Percentiles rank a stretch among this genome's conserved stretches.
Evolutionary conservation across 2,797 vertebrate genomes (phyloP).

Genomic region (Martes flavigula): DNA sequence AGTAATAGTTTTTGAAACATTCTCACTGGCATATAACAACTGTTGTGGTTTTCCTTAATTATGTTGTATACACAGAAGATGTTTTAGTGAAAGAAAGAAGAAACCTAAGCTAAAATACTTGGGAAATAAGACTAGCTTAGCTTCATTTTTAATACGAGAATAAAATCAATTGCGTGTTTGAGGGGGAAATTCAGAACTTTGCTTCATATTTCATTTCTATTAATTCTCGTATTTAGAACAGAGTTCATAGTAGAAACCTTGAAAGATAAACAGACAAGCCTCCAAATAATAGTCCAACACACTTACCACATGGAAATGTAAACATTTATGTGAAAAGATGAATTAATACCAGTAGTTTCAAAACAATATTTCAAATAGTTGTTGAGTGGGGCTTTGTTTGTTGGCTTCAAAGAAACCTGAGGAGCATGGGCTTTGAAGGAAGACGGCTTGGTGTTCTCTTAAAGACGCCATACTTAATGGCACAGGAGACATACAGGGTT

Average conservation of each 20-base stretch:
- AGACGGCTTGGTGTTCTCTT: not conserved
- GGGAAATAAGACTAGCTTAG: not conserved
- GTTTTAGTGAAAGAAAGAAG: slow-evolving; percentile 32
- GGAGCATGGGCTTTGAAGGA: not conserved
- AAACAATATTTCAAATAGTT: not conserved
- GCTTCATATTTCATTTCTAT: not conserved
- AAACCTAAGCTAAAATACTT: slow-evolving; percentile 33
- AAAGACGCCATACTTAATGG: not conserved
- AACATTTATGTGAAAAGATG: not conserved
- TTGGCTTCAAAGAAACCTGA: not conserved
- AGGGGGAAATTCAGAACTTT: not conserved
- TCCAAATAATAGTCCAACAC: not conserved
- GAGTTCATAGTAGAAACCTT: not conserved
- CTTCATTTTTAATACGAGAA: slow-evolving; percentile 3
- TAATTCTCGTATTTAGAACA: not conserved
- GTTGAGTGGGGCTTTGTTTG: not conserved
- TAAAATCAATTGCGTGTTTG: not conserved
- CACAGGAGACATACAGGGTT: not conserved
- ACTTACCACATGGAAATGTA: not conserved
- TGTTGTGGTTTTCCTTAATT: slow-evolving; percentile 63
- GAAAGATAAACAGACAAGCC: not conserved
- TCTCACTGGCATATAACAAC: slow-evolving; percentile 56
- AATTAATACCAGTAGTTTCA: not conserved
- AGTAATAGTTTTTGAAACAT: slow-evolving; percentile 66
- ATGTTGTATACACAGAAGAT: slow-evolving; percentile 34